Evolutionary conservation across 2,797 vertebrate species (phyloP).

Genomic region (Lophius americanus): DNA sequence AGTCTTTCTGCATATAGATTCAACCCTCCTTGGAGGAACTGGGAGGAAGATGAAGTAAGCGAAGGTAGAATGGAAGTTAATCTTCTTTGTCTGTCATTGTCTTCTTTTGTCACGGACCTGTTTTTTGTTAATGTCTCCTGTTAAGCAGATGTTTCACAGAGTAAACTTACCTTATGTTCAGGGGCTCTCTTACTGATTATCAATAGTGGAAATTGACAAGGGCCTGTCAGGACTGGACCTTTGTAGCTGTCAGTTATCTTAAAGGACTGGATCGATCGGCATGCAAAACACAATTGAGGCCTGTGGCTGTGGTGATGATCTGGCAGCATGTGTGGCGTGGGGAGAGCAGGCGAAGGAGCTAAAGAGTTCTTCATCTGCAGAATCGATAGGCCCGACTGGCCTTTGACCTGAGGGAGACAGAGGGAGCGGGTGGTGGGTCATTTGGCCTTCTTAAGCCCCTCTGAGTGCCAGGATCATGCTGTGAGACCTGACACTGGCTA

Average conservation of each 20-base stretch:
- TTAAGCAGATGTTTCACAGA: slow-evolving; percentile 84
- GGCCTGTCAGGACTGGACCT: slow-evolving; percentile 81
- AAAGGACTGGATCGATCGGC: slow-evolving; percentile 77
- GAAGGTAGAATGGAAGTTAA: slow-evolving; percentile 27
- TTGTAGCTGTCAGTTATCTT: slow-evolving; percentile 86
- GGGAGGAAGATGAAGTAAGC: slow-evolving; percentile 30
- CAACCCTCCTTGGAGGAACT: slow-evolving; percentile 3
- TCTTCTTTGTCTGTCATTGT: slow-evolving; percentile 49
- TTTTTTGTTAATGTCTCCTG: slow-evolving; percentile 76
- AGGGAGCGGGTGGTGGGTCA: slow-evolving; percentile 70
- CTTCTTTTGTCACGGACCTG: slow-evolving; percentile 42
- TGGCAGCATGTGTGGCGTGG: slow-evolving; percentile 60
- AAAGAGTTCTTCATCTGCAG: slow-evolving; percentile 72
- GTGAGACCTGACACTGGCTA: slow-evolving; percentile 74
- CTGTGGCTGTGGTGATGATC: slow-evolving; percentile 48
- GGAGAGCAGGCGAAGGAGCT: slow-evolving; percentile 60
- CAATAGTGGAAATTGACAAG: slow-evolving; percentile 87
- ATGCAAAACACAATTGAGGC: slow-evolving; percentile 69
- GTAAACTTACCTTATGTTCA: slow-evolving; percentile 42
- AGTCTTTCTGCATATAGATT: not conserved
- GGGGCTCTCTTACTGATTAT: slow-evolving; percentile 83
- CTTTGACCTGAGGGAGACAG: slow-evolving; percentile 79
- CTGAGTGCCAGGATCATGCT: slow-evolving; percentile 74
- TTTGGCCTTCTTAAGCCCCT: slow-evolving; percentile 73
- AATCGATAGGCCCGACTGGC: slow-evolving; percentile 79